Evolutionary conservation across 2,113 vertebrate species (phyloP), one percentile per base, ranked within the genome.

Genomic region (Eleginops maclovinus): DNA sequence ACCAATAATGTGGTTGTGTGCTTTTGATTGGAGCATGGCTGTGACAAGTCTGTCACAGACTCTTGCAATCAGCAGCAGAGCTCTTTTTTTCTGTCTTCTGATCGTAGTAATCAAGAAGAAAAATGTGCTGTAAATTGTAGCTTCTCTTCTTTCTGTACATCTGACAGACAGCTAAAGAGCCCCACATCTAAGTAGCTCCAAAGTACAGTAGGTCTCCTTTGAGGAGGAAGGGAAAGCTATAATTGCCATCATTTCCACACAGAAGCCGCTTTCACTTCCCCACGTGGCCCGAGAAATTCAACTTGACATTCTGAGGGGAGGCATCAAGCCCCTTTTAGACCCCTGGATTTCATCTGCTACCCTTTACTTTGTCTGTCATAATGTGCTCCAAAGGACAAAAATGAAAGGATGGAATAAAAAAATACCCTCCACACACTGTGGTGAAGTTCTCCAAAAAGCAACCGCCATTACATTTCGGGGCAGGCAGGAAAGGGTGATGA

Each of bases 181-280:
- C 47, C 47, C 22, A 69, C 46, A 64, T 86, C 62, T 77, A 77
- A 85, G 79, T 44, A 54, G 44, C 49, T 70, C 72, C 26, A 53
- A 65, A 87, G 81, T 88, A 87, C 83, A 84, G 71, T 77, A 59
- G 67, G 49, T 28, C 44, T 56, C 21, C 51, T 86, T 76, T 71
- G 70, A 80, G 68, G 73, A 26, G n/a, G 56, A 43, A 44, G 79
- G 41, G 65, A 10, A 28, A 11, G 50, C 69, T 72, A 46, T 85
- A 87, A 89, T 84, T 88, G 77, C 67, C 51, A n/a, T 85, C 77
- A 83, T 88, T 86, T 91, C 55, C 61, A 69, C 71, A 43, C 72
- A 12, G 3, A 80, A 82, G 69, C 75, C 65, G 44, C 69, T 92
- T 86, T 87, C 61, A 87, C 75, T 83, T 82, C 66, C 43, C 43